phyloP scores from a whole-genome alignment of 1,140 invertebrate species.

The Drosophila orena region DNA sequence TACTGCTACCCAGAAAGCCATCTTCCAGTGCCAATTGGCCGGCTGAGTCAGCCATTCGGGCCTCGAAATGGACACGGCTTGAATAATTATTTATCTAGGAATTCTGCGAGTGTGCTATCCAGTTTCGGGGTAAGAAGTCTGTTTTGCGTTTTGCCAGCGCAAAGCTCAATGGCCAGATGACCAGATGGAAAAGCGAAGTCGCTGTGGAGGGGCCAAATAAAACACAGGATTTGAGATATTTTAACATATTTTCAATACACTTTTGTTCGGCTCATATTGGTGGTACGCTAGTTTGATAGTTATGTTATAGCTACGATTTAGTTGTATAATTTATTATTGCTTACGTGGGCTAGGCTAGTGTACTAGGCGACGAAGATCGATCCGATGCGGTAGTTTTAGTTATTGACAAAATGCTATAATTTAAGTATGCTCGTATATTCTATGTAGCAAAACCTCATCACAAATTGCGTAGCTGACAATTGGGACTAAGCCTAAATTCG shows the following conservation, averaged over 20 bases:
- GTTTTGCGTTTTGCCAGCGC: slow-evolving; percentile 61
- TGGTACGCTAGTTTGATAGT: slow-evolving; percentile 62
- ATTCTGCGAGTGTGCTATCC: slow-evolving; percentile 51
- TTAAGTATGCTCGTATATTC: slow-evolving; percentile 24
- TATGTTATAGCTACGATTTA: slow-evolving; percentile 57
- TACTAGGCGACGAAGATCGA: slow-evolving; percentile 27
- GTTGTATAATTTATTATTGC: slow-evolving; percentile 80
- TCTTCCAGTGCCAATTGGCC: slow-evolving; percentile 26
- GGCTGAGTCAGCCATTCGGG: slow-evolving; percentile 43
- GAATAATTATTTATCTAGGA: slow-evolving; percentile 53
- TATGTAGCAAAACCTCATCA: slow-evolving; percentile 67
- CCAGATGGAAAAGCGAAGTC: slow-evolving; percentile 30
- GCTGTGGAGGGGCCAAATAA: slow-evolving; percentile 29
- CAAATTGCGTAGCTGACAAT: slow-evolving; percentile 64
- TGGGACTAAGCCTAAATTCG: slow-evolving; percentile 57
- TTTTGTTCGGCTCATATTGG: slow-evolving; percentile 52
- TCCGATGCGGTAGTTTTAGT: slow-evolving; percentile 36
- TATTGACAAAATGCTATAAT: slow-evolving; percentile 57
- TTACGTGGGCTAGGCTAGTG: slow-evolving; percentile 72
- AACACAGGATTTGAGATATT: slow-evolving; percentile 68
- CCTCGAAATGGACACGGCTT: slow-evolving; percentile 42
- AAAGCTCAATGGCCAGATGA: slow-evolving; percentile 24
- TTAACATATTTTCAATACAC: slow-evolving; percentile 80
- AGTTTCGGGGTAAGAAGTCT: slow-evolving; percentile 61
- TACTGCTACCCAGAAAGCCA: slow-evolving; percentile 26